A percentile compares a stretch with the other conserved stretches of the same genome.
Conservation (phyloP, 2,888 invertebrate genomes). For the Iselma pallidipennis region DNA sequence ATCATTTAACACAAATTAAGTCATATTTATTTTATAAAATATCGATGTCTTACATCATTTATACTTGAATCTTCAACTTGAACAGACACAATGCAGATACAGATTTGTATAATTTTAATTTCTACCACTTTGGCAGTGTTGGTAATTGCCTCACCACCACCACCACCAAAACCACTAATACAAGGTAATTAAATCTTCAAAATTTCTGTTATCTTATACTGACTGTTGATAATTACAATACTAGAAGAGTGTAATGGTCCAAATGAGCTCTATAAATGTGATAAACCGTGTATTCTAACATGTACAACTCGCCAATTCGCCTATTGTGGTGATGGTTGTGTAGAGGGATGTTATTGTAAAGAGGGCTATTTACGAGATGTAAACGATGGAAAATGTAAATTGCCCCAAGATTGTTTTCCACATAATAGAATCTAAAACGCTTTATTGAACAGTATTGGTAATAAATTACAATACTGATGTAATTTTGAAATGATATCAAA, state of each 20-base stretch:
- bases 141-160: not conserved
- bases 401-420: slow-evolving; percentile 3
- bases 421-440: not conserved
- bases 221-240: too few relatives aligned
- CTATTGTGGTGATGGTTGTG: slow-evolving; percentile 13
- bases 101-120: not conserved
- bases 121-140: not conserved
- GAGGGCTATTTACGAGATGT: slow-evolving; percentile 18
- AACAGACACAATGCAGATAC: not conserved
- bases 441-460: too few relatives aligned
- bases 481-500: not conserved
- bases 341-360: slow-evolving; percentile 23
- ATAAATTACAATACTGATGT: too few relatives aligned
- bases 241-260: not conserved
- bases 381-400: slow-evolving; percentile 11
- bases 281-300: slow-evolving; percentile 11
- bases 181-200: too few relatives aligned
- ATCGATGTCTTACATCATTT: not conserved
- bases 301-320: slow-evolving; percentile 18
- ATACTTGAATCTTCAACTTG: not conserved
- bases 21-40: not conserved
- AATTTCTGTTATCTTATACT: too few relatives aligned
- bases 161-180: not conserved
- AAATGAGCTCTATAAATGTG: slow-evolving; percentile 8
- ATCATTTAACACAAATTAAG: not conserved